Evolutionary conservation across 2,113 vertebrate species (phyloP), one percentile per base, ranked within the genome.

Genomic region (Lophochroa leadbeateri): DNA sequence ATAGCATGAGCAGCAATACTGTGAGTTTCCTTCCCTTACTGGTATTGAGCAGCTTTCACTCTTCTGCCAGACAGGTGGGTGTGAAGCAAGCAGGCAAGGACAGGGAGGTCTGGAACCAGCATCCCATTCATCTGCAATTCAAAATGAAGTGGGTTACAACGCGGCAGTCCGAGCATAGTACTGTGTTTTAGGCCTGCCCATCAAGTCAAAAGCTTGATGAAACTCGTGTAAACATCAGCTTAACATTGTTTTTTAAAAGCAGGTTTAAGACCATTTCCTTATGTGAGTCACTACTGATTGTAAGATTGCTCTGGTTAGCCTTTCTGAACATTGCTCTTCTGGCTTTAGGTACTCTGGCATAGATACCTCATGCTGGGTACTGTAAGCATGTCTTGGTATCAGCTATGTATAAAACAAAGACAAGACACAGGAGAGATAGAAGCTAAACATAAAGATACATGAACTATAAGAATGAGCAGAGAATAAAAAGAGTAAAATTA

Each of bases 31-130:
- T 61, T 68, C 41, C 68, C 78, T 97, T 96, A 99, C 99, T 97
- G 97, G 94, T 98, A 98, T 2, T 98, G 98, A 41, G 96, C 97
- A 2, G 97, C 97, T 97, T 98, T 96, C 82, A 98, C 52, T 80
- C 98, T 97, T 31, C 95, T 97, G 35, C 98, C 98, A 37, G 98
- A 97, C 78, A 98, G 64, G 88, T 98, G 98, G 33, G 98, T 98
- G 94, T 99, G 98, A 67, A 99, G 84, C n/a, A 98, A 13, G 64
- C 96, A 97, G n/a, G 97, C 96, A 27, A 97, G 98, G 4, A 98
- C 97, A 4, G 98, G 94, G 35, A 99, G 94, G 25, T 99, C 98
- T 23, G 97, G 92, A 58, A 97, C 17, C 1, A 97, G 93, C 41
- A 90, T 67, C 33, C 96, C 57, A 7, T 98, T 96, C n/a, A 98